Conservation (phyloP, 1,140 invertebrate genomes). For the Wiebesia pumilae region DNA sequence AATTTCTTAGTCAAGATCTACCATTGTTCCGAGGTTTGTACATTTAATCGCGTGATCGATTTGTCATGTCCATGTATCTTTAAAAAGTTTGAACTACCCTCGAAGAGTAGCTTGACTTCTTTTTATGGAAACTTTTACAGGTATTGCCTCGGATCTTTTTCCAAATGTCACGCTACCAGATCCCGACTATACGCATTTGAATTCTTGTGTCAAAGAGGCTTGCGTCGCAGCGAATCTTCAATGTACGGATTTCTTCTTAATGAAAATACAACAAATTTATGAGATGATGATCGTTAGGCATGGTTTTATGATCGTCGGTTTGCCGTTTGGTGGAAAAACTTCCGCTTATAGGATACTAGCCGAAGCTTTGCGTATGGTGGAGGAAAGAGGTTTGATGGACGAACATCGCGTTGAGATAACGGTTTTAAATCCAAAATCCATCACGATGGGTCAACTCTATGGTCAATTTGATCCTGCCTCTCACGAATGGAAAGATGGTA, state of each 20-base stretch:
- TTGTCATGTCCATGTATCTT: too few relatives aligned
- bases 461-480: conserved; percentile 96
- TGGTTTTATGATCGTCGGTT: conserved; percentile 92
- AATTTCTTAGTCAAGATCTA: conserved; percentile 92
- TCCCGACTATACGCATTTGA: conserved; percentile 80
- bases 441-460: conserved; percentile 97
- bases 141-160: conserved; percentile 94
- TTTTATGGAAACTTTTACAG: conserved; percentile 65
- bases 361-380: conserved; percentile 83
- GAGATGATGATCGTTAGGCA: conserved; percentile 97
- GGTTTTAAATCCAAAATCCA: conserved; percentile 96
- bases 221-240: conserved; percentile 88
- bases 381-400: conserved; percentile 87
- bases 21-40: conserved; percentile 83
- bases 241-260: conserved; percentile 89
- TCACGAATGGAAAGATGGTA: conserved; percentile 96
- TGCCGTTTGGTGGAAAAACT: conserved; percentile 93
- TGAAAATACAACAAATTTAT: conserved; percentile 94
- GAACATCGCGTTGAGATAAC: conserved; percentile 93
- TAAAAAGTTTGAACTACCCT: too few relatives aligned
- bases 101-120: too few relatives aligned
- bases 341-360: conserved; percentile 87
- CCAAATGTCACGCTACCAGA: conserved; percentile 87
- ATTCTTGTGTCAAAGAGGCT: conserved; percentile 77
- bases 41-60: not conserved